Base-by-base conservation (phyloP, 2,888 invertebrate genomes). In the Rotaria macrura region DNA sequence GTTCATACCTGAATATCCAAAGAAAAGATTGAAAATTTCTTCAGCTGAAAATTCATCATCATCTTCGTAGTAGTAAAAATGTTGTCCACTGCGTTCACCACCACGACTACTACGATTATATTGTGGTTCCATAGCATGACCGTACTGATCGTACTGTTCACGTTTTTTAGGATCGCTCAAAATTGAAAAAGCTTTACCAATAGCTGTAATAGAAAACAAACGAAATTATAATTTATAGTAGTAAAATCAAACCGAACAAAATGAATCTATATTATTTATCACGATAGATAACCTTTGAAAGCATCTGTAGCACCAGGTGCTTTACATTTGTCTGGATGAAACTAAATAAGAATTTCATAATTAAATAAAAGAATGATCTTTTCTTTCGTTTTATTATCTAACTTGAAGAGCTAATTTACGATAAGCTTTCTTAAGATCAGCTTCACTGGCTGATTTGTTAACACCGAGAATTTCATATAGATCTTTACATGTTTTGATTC, bases 1-100 rank as follows among this genome's bases (percentile, higher is more conserved):
- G 7, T 17, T 72, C 40, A 79, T 79, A 79, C 79, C 79, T n/a
- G 79, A 43, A 79, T 79, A 47, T 14, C 97, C 97, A 90, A 99
- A 99, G 93, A 99, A 99, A 96, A 99, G 97, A 91, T 97, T 97
- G 92, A 99, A 99, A 47, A 99, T 92, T 90, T 99, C 98, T 90
- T 99, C 98, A 3, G 98, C 96, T 25, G 96, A 95, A 88, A 97
- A 94, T 89, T 99, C 98, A 87, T 87, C 86, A 52, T 87, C 87
- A 40, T 79, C 79, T 43, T 79, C 79, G 25, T 84, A 84, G n/a
- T 89, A 89, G 65, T 90, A 89, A 83, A 89, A 87, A 85, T 91
- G 90, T 4, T 54, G 49, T 52, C n/a, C 40, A 29, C 25, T 12
- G 23, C 65, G 52, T 23, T 54, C 20, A 83, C 84, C 79, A 25